Percentiles rank a stretch among this genome's conserved stretches.
phyloP scores from a whole-genome alignment of 2,888 invertebrate genomes.

The Pheosia gnoma region DNA sequence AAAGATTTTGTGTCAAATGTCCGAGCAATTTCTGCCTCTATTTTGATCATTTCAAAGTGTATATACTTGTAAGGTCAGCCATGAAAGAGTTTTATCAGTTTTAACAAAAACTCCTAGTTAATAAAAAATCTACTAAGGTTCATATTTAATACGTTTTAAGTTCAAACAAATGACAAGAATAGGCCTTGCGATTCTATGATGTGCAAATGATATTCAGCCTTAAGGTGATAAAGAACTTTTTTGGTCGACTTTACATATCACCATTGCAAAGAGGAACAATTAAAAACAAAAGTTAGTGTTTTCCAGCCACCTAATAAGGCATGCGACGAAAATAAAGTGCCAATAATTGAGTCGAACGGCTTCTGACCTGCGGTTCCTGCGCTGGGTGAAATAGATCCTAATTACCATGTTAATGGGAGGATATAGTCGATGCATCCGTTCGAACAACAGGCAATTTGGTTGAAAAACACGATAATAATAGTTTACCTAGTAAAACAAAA shows the following conservation, averaged over 20 bases:
- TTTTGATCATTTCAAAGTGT: no score
- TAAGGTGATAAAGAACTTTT: not conserved
- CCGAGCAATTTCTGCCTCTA: no score
- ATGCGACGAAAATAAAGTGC: constrained; percentile 45
- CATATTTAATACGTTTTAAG: no score
- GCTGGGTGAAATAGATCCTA: constrained; percentile 54
- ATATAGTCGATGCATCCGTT: constrained; percentile 59
- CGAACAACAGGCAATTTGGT: constrained; percentile 34
- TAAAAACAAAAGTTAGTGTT: not conserved
- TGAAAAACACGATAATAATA: not conserved
- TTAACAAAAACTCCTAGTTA: no score
- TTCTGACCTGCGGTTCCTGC: constrained; percentile 57
- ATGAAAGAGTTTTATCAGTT: no score
- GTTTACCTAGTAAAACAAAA: not conserved
- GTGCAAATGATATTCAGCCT: no score
- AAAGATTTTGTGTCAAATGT: no score
- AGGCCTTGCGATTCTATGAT: no score
- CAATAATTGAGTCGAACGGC: constrained; percentile 61
- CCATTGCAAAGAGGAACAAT: not conserved
- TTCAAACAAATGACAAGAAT: no score
- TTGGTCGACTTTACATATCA: not conserved
- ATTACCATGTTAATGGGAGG: constrained; percentile 61
- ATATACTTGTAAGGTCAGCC: no score
- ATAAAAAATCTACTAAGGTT: no score
- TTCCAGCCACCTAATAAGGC: not conserved